A percentile compares a stretch with the other conserved stretches of the same genome.
These are phyloP conservation scores for Labrus mixtus DNA, from an alignment of 2,113 vertebrate species.

Conservation along the genomic window DNA sequence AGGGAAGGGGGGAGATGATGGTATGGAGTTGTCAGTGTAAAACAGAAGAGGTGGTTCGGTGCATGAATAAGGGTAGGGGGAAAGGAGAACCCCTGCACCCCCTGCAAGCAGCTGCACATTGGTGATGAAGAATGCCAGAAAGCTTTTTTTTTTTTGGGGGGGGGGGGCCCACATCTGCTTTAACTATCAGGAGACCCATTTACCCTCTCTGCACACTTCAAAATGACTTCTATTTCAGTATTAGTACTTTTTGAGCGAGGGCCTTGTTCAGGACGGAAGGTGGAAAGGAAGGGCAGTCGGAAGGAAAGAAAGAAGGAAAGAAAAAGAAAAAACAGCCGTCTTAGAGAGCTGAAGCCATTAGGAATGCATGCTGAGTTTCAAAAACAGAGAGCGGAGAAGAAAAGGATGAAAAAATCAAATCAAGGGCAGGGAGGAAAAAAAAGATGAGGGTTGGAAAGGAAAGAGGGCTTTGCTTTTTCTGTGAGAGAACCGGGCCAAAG, in stretches of 20 bases:
- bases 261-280: slow-evolving; percentile 29
- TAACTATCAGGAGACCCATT: slow-evolving; percentile 61
- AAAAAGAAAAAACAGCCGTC: slow-evolving; percentile 24
- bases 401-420: slow-evolving; percentile 69
- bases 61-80: background rate
- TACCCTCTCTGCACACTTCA: slow-evolving; percentile 5
- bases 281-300: background rate
- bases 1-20: background rate
- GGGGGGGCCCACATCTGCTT: slow-evolving; percentile 74
- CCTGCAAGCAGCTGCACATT: slow-evolving; percentile 67
- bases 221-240: slow-evolving; percentile 32
- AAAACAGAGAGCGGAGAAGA: slow-evolving; percentile 56
- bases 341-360: slow-evolving; percentile 47
- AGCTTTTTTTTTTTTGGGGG: slow-evolving; percentile 4
- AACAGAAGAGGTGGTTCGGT: background rate
- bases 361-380: slow-evolving; percentile 64
- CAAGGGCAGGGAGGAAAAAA: slow-evolving; percentile 41
- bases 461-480: slow-evolving; percentile 40
- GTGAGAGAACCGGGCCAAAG: slow-evolving; percentile 52
- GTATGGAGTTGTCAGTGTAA: slow-evolving; percentile 5
- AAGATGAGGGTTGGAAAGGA: slow-evolving; percentile 40
- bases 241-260: slow-evolving; percentile 8
- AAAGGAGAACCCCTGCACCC: slow-evolving; percentile 17
- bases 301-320: slow-evolving; percentile 4
- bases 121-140: slow-evolving; percentile 60